Conservation (phyloP, 2,113 vertebrate species). For the Dipodomys merriami region DNA sequence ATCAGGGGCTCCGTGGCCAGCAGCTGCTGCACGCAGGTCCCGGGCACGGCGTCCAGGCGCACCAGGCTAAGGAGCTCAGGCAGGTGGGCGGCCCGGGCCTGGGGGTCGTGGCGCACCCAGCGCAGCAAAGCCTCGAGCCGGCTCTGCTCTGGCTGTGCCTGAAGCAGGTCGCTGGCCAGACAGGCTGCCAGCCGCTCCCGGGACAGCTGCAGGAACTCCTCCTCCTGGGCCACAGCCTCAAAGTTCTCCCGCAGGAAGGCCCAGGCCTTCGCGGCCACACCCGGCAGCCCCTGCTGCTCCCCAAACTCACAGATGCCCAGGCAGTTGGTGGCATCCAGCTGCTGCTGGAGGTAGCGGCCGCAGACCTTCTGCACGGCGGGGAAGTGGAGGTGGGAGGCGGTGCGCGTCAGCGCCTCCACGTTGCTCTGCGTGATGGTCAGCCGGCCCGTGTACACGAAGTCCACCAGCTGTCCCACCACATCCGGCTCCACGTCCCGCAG, state of each 20-base stretch:
- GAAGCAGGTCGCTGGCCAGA: slow-evolving; percentile 91
- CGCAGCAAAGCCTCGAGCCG: slow-evolving; percentile 91
- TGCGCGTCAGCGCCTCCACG: slow-evolving; percentile 92
- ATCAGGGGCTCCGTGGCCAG: slow-evolving; percentile 91
- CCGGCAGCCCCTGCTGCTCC: slow-evolving; percentile 93
- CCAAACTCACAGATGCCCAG: slow-evolving; percentile 97
- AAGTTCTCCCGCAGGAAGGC: slow-evolving; percentile 97
- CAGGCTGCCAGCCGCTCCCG: slow-evolving; percentile 90
- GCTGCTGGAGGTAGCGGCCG: slow-evolving; percentile 96
- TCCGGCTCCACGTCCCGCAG: slow-evolving; percentile 91
- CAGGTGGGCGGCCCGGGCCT: slow-evolving; percentile 87
- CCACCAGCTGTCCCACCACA: slow-evolving; percentile 88
- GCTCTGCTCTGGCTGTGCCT: slow-evolving; percentile 91
- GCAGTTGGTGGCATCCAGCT: slow-evolving; percentile 96
- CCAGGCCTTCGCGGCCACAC: slow-evolving; percentile 95
- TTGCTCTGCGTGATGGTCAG: slow-evolving; percentile 96
- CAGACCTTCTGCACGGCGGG: slow-evolving; percentile 93
- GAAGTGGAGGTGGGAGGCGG: slow-evolving; percentile 94
- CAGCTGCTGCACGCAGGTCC: slow-evolving; percentile 89
- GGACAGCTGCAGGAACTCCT: slow-evolving; percentile 93
- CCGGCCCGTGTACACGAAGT: slow-evolving; percentile 96
- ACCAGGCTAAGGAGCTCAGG: slow-evolving; percentile 89
- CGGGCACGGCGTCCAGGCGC: slow-evolving; percentile 87
- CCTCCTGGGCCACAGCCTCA: slow-evolving; percentile 91
- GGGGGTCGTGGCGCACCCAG: slow-evolving; percentile 91